Evolutionary conservation across 2,797 vertebrate species (phyloP), one percentile per base, ranked within the genome.

Genomic region (Sebastes hopkinsi): DNA sequence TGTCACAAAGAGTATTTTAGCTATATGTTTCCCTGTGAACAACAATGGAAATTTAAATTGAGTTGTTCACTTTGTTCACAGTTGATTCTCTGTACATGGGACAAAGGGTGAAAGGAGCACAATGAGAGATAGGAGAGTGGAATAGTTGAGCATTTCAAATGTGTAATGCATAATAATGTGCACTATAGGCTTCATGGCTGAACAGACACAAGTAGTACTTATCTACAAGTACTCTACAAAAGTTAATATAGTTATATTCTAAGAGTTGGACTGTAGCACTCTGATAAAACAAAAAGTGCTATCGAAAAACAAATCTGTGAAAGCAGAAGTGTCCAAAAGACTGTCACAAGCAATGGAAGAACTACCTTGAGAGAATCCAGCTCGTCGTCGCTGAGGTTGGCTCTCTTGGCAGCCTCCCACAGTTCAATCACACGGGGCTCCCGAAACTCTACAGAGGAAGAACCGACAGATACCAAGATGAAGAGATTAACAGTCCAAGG

Each of bases 351-450:
- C 69, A 16, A 59, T 60, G 18, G 6, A 38, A 71, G 70, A 77
- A 81, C 88, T 86, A 99, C 99, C 95, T 98, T 97, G 20, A 99
- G 96, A 38, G 98, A 97, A 69, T 97, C 97, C 30, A 99, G 96
- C 80, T 99, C 98, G 3, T 97, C 96, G 9, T 95, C 89, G 0
- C 93, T 97, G 77, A 99, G 96, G 94, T 99, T 99, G 56, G 96
- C 91, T 3, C 95, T 95, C 92, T 95, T 97, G 34, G 98, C 99
- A 94, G 97, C 93, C 70, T 99, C 98, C 99, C 99, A 99, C 88
- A 99, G 93, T 64, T 99, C 98, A 23, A 97, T 97, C 84, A 99
- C 99, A 83, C 97, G 96, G 4, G 98, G 99, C 86, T 99, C 98
- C 81, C 95, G 97, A 71, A 99, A 99, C 89, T 98, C 99, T 99